These are phyloP conservation scores for Acanthurus tractus DNA, from an alignment of 2,797 vertebrate species.

Conservation along the genomic window DNA sequence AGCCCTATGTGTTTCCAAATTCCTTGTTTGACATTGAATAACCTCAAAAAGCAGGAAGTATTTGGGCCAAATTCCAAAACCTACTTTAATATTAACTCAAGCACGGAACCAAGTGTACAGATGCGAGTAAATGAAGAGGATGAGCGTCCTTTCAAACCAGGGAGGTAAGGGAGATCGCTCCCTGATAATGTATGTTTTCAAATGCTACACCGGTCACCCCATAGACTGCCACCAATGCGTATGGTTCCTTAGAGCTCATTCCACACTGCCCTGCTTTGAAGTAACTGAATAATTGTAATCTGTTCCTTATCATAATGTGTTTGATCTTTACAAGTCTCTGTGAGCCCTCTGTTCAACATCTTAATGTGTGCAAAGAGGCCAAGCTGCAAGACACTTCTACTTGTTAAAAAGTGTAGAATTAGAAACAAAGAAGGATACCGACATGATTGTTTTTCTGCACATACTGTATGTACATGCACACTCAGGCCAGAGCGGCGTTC, in stretches of 20 bases:
- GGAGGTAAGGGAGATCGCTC: constrained; percentile 75
- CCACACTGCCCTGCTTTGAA: constrained; percentile 81
- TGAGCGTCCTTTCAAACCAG: constrained; percentile 83
- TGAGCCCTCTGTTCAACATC: constrained; percentile 64
- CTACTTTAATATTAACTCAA: constrained; percentile 86
- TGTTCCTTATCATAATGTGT: constrained; percentile 74
- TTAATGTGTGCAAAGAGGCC: constrained; percentile 41
- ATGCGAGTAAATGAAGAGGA: constrained; percentile 80
- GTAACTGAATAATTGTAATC: constrained; percentile 82
- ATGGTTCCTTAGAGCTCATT: constrained; percentile 70
- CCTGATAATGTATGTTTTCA: constrained; percentile 80
- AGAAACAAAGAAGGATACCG: constrained; percentile 56
- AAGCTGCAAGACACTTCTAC: constrained; percentile 42
- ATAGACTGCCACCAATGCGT: constrained; percentile 80
- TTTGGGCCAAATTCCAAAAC: constrained; percentile 78
- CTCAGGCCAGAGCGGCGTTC: constrained; percentile 38
- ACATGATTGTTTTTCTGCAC: constrained; percentile 63
- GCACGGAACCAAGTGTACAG: constrained; percentile 85
- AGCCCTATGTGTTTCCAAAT: constrained; percentile 60
- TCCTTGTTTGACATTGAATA: constrained; percentile 70
- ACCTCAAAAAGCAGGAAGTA: constrained; percentile 81
- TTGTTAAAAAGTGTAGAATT: constrained; percentile 56
- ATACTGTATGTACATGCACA: constrained; percentile 48
- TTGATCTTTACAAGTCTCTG: constrained; percentile 84
- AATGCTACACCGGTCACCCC: constrained; percentile 72